These are phyloP conservation scores for Eidolon dupreanum DNA, from an alignment of 2,797 vertebrate species.

Conservation along the genomic window DNA sequence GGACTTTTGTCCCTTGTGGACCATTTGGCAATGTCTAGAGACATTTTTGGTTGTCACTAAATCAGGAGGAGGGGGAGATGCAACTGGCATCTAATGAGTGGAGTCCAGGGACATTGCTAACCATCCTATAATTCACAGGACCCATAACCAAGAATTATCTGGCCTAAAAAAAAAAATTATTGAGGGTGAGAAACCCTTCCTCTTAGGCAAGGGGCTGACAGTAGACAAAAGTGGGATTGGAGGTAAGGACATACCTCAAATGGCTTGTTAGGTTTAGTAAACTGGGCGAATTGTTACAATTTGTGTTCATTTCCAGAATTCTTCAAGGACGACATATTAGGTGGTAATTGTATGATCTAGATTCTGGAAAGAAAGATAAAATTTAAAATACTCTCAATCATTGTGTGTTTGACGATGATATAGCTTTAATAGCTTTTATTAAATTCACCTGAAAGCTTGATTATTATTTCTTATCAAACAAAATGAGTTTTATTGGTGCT, in stretches of 20 bases:
- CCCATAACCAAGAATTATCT: neutral
- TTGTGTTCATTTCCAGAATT: slow-evolving; percentile 37
- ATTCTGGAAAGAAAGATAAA: slow-evolving; percentile 28
- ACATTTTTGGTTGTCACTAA: neutral
- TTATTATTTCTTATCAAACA: neutral
- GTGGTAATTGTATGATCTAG: neutral
- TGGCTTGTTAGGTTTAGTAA: slow-evolving; percentile 37
- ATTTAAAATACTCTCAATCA: slow-evolving; percentile 27
- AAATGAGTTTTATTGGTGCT: slow-evolving; percentile 5
- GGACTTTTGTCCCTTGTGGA: neutral
- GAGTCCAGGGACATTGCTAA: neutral
- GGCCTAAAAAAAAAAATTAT: neutral
- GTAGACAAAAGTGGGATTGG: neutral
- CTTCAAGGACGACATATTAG: neutral
- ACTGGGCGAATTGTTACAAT: neutral
- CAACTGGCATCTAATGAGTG: neutral
- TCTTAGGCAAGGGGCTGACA: neutral
- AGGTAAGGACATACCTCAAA: neutral
- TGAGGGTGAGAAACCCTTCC: neutral
- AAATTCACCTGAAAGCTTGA: neutral
- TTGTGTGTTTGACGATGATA: neutral
- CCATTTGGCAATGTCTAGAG: neutral
- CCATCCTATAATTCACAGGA: neutral
- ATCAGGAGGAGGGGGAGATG: fast-evolving
- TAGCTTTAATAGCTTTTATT: neutral